Evolutionary conservation across 2,113 vertebrate species (phyloP).

Genomic region (Phylloscopus trochiloides): DNA sequence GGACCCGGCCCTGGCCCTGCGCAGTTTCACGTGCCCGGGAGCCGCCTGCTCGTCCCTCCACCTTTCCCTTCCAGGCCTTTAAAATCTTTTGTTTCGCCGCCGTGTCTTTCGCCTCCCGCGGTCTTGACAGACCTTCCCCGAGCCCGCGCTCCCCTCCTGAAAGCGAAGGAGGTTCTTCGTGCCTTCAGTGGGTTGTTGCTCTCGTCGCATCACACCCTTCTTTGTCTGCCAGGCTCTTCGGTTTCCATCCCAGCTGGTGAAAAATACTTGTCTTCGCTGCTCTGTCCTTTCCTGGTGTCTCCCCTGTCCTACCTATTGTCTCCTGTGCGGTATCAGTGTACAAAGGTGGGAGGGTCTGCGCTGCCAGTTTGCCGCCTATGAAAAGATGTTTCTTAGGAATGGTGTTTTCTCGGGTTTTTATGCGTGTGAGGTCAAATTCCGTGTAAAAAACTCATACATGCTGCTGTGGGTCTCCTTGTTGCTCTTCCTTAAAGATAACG

Average conservation of each 20-base stretch:
- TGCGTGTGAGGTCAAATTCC: neutral
- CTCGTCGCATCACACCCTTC: conserved; percentile 31
- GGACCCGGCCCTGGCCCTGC: neutral
- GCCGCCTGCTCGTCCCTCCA: neutral
- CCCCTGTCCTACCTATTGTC: conserved; percentile 48
- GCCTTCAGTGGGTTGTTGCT: neutral
- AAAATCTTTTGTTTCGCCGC: neutral
- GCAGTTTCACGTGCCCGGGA: neutral
- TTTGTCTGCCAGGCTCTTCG: conserved; percentile 8
- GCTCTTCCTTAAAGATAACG: neutral
- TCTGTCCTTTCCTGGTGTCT: neutral
- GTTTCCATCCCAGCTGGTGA: neutral
- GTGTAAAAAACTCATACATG: neutral
- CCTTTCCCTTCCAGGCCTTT: neutral
- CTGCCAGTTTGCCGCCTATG: neutral
- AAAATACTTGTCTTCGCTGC: neutral
- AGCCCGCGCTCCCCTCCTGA: neutral
- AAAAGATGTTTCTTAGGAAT: neutral
- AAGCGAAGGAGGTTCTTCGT: neutral
- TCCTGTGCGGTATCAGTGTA: neutral
- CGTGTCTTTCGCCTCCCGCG: neutral
- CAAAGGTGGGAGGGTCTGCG: conserved; percentile 62
- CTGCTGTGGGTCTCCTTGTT: neutral
- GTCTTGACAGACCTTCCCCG: neutral
- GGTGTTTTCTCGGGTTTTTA: neutral